phyloP scores from a whole-genome alignment of 2,888 invertebrate species.

The Caenorhabditis wallacei region DNA sequence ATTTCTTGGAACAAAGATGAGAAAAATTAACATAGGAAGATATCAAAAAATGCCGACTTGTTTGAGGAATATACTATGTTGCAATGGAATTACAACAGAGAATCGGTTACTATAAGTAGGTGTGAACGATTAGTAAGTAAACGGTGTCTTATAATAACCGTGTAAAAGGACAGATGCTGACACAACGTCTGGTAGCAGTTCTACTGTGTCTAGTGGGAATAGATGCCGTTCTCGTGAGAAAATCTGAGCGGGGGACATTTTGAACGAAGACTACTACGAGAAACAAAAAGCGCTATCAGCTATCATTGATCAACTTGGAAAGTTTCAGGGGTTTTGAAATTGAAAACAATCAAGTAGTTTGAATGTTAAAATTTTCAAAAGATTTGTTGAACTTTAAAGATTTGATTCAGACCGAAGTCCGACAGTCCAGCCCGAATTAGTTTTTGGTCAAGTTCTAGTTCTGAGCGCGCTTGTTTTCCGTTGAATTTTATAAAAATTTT shows the following conservation, averaged over 20 bases:
- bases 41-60: constrained; percentile 34
- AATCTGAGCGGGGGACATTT: not conserved
- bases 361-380: too few relatives aligned
- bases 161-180: constrained; percentile 9
- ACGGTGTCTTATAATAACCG: constrained; percentile 6
- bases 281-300: too few relatives aligned
- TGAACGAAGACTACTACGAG: too few relatives aligned
- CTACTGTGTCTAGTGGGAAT: not conserved
- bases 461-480: too few relatives aligned
- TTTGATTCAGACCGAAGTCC: too few relatives aligned
- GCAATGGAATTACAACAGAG: not conserved
- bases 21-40: constrained; percentile 5
- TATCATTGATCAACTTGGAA: too few relatives aligned
- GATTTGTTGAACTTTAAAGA: too few relatives aligned
- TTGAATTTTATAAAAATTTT: too few relatives aligned
- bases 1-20: constrained; percentile 27
- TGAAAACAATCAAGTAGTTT: too few relatives aligned
- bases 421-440: too few relatives aligned
- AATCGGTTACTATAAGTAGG: constrained; percentile 53
- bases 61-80: constrained; percentile 26
- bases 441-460: too few relatives aligned
- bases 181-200: not conserved
- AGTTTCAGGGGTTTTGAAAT: too few relatives aligned
- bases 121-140: constrained; percentile 45
- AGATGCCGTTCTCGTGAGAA: not conserved